These are phyloP conservation scores for Carabus problematicus DNA, from an alignment of 2,888 invertebrate species.

Conservation along the genomic window DNA sequence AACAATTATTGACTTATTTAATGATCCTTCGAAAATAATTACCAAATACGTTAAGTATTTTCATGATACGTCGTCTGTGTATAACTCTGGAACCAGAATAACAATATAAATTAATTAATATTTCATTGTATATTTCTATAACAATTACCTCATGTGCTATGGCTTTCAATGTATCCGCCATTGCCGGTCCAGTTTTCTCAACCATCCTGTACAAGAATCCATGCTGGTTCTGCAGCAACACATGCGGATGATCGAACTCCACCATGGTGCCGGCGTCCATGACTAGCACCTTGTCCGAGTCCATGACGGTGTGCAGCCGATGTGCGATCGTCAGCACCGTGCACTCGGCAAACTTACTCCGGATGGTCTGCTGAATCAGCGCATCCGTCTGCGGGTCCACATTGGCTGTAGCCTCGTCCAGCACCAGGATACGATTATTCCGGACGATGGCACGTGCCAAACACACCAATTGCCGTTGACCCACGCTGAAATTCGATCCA, in stretches of 20 bases:
- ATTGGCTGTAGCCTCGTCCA: conserved; percentile 81
- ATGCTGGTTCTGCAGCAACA: conserved; percentile 66
- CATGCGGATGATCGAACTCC: conserved; percentile 80
- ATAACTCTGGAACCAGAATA: conserved; percentile 30
- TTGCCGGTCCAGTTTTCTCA: conserved; percentile 68
- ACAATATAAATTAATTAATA: neutral
- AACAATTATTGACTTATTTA: too few species aligned
- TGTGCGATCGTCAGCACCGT: conserved; percentile 87
- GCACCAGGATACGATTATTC: conserved; percentile 53
- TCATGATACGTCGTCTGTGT: conserved; percentile 1
- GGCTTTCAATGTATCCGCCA: conserved; percentile 55
- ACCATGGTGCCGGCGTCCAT: conserved; percentile 78
- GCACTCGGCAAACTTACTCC: conserved; percentile 76
- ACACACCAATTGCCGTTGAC: conserved; percentile 73
- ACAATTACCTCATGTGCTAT: conserved; percentile 53
- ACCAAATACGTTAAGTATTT: neutral
- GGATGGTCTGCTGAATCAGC: conserved; percentile 78
- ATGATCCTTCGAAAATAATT: too few species aligned
- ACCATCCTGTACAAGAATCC: conserved; percentile 73
- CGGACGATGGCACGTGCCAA: conserved; percentile 70
- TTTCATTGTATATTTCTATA: conserved; percentile 2
- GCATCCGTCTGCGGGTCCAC: conserved; percentile 81
- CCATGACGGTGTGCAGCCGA: conserved; percentile 84
- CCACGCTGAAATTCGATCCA: conserved; percentile 59
- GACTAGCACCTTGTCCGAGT: conserved; percentile 81